These are phyloP conservation scores for Papilio elwesi DNA, from an alignment of 2,888 invertebrate species.

Conservation along the genomic window DNA sequence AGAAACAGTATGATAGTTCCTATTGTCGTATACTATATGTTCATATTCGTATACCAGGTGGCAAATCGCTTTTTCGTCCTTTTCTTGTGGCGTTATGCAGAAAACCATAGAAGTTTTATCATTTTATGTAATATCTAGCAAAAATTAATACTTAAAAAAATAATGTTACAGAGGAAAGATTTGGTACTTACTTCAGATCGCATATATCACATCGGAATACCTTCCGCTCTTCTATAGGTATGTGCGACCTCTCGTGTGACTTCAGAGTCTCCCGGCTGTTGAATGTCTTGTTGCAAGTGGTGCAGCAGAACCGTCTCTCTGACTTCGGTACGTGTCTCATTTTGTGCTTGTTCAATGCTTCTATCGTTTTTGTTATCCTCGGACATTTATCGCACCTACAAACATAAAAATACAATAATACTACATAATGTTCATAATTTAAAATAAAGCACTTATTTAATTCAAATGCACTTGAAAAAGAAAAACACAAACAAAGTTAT, in stretches of 20 bases:
- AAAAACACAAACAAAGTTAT: neutral
- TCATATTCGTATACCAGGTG: too few species aligned
- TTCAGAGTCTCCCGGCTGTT: constrained; percentile 76
- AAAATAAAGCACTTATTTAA: neutral
- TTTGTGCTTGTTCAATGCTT: constrained; percentile 79
- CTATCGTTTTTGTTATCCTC: constrained; percentile 75
- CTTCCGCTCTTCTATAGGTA: constrained; percentile 81
- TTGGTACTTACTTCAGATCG: constrained; percentile 76
- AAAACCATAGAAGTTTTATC: too few species aligned
- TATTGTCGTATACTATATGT: too few species aligned
- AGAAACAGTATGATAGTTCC: too few species aligned
- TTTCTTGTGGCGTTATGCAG: too few species aligned
- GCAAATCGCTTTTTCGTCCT: too few species aligned
- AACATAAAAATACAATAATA: constrained; percentile 43
- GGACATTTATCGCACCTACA: constrained; percentile 81
- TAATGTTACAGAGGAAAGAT: too few species aligned
- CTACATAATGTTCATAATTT: neutral
- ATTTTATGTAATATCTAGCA: too few species aligned
- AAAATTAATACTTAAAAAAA: too few species aligned
- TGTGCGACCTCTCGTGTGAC: constrained; percentile 80
- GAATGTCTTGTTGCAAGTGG: constrained; percentile 78
- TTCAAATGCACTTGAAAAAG: neutral
- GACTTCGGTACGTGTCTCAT: constrained; percentile 82
- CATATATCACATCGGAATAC: constrained; percentile 79
- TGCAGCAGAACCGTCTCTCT: constrained; percentile 75